These are phyloP conservation scores for Apamea monoglypha DNA, from an alignment of 2,888 invertebrate genomes.

Conservation along the genomic window DNA sequence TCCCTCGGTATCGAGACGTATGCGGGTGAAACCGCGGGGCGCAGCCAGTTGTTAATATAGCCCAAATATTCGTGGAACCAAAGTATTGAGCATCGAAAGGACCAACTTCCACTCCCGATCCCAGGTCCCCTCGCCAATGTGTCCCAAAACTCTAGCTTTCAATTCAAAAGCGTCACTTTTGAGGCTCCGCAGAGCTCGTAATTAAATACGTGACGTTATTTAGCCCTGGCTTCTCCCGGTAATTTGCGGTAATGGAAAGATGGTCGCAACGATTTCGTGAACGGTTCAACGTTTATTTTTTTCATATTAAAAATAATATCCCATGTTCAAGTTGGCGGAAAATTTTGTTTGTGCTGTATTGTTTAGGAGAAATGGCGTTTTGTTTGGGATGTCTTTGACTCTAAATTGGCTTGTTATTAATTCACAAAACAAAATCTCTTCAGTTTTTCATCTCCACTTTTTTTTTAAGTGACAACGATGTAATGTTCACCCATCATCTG, in stretches of 20 bases:
- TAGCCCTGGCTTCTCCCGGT: constrained; percentile 78
- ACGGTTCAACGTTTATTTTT: constrained; percentile 73
- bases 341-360: constrained; percentile 66
- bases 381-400: constrained; percentile 61
- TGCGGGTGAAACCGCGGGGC: too few species aligned
- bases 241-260: constrained; percentile 83
- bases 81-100: constrained; percentile 1
- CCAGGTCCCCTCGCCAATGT: constrained; percentile 63
- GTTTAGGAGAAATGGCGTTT: constrained; percentile 59
- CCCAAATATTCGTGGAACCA: neutral
- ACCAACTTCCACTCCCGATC: constrained; percentile 13
- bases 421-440: constrained; percentile 16
- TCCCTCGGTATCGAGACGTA: too few species aligned
- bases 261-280: constrained; percentile 77
- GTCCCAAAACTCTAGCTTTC: constrained; percentile 79
- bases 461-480: neutral
- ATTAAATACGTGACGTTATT: constrained; percentile 89
- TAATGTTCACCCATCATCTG: neutral
- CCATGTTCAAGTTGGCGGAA: constrained; percentile 66
- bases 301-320: constrained; percentile 72
- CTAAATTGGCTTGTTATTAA: constrained; percentile 44
- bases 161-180: constrained; percentile 83
- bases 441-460: neutral
- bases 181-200: constrained; percentile 80
- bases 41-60: neutral